A percentile compares a stretch with the other conserved stretches of the same genome.
These are phyloP conservation scores for Ceratitis capitata DNA, from an alignment of 1,140 invertebrate species.

Conservation along the genomic window DNA sequence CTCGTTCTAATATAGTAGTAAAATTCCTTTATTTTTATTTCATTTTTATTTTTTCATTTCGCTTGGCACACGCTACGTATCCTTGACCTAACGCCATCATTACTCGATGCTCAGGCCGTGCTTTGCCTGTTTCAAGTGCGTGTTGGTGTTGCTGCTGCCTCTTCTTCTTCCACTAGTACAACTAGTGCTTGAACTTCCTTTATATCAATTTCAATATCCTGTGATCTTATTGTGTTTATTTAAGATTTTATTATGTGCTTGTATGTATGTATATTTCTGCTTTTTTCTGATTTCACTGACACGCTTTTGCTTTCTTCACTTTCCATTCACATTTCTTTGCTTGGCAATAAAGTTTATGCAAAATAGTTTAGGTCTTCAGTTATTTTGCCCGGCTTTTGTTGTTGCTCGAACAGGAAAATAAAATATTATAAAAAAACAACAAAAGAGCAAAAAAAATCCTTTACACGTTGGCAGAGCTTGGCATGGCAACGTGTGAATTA, in stretches of 20 bases:
- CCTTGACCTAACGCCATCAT: constrained; percentile 24
- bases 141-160: neutral
- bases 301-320: constrained; percentile 33
- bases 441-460: neutral
- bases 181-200: neutral
- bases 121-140: neutral
- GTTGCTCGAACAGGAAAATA: neutral
- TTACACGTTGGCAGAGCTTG: neutral
- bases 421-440: neutral
- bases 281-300: neutral
- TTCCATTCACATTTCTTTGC: neutral
- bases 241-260: neutral
- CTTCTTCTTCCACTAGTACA: neutral
- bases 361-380: neutral
- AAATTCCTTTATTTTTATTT: neutral
- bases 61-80: neutral
- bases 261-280: neutral
- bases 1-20: neutral
- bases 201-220: constrained; percentile 7
- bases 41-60: neutral
- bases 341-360: constrained; percentile 26
- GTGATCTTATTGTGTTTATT: constrained; percentile 8
- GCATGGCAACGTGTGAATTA: constrained; percentile 30
- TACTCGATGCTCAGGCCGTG: neutral
- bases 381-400: neutral